Evolutionary conservation across 2,888 invertebrate genomes (phyloP).

Genomic region (Rosalia funebris): DNA sequence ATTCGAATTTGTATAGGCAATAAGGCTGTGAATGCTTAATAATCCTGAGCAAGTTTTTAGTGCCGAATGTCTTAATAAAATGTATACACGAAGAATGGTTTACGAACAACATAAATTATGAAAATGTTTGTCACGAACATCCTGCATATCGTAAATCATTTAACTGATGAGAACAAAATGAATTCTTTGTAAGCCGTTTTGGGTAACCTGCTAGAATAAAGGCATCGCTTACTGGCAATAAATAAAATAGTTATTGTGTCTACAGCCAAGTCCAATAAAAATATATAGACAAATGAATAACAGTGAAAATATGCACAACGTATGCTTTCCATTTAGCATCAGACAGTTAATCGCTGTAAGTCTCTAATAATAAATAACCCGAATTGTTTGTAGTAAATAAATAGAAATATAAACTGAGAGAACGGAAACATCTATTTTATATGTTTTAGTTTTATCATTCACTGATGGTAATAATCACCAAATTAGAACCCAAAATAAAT

Average conservation of each 20-base stretch:
- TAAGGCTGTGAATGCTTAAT: slow-evolving; percentile 33
- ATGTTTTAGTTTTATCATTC: too few relatives aligned
- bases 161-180: slow-evolving; percentile 27
- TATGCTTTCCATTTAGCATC: background rate
- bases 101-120: slow-evolving; percentile 34
- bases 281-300: slow-evolving; percentile 11
- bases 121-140: slow-evolving; percentile 40
- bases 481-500: too few relatives aligned
- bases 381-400: too few relatives aligned
- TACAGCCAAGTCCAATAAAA: slow-evolving; percentile 8
- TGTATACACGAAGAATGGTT: slow-evolving; percentile 9
- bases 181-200: slow-evolving; percentile 16
- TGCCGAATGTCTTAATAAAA: slow-evolving; percentile 13
- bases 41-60: slow-evolving; percentile 20
- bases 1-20: slow-evolving; percentile 27
- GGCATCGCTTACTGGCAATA: slow-evolving; percentile 21
- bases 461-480: too few relatives aligned
- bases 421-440: too few relatives aligned
- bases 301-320: slow-evolving; percentile 2
- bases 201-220: slow-evolving; percentile 9
- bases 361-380: too few relatives aligned
- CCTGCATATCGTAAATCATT: slow-evolving; percentile 33
- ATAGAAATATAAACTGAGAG: too few relatives aligned
- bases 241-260: slow-evolving; percentile 20
- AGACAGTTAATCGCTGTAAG: too few relatives aligned